A percentile compares a stretch with the other conserved stretches of the same genome.
Conservation (phyloP, 2,888 invertebrate genomes). For the Scaptomyza tumidula region DNA sequence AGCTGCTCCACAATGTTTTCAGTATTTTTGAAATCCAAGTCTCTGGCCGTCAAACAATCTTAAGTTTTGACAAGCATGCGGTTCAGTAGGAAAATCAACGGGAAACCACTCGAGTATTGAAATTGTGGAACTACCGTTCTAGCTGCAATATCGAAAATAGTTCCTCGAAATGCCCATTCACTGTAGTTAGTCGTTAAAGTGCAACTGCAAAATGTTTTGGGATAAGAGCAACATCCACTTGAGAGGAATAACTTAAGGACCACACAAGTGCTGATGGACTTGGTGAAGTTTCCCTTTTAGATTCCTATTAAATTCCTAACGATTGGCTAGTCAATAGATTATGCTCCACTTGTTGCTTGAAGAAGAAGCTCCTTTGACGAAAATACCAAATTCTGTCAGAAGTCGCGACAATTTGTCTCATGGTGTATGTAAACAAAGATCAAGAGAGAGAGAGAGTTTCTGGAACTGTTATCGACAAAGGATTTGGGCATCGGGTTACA, state of each 20-base stretch:
- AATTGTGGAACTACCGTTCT: constrained; percentile 64
- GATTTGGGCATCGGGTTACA: constrained; percentile 67
- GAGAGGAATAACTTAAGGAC: constrained; percentile 37
- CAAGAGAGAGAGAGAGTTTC: constrained; percentile 55
- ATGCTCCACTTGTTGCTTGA: constrained; percentile 21
- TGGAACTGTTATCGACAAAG: constrained; percentile 73
- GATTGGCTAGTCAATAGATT: constrained; percentile 6
- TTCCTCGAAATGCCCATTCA: constrained; percentile 61
- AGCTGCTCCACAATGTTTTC: constrained; percentile 14
- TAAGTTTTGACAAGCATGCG: constrained; percentile 39
- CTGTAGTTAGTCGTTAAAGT: constrained; percentile 48
- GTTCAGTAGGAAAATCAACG: constrained; percentile 52
- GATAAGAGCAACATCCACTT: constrained; percentile 30
- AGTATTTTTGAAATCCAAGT: constrained; percentile 45
- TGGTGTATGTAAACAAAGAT: constrained; percentile 68
- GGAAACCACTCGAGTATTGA: constrained; percentile 59
- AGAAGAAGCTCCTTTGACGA: constrained; percentile 4
- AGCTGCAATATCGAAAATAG: constrained; percentile 18
- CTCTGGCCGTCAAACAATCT: constrained; percentile 56
- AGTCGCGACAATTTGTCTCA: constrained; percentile 73
- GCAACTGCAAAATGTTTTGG: constrained; percentile 53
- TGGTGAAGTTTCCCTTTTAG: background rate
- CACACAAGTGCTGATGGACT: constrained; percentile 48
- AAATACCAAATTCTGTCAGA: constrained; percentile 14
- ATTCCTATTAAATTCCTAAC: constrained; percentile 43